phyloP scores from a whole-genome alignment of 2,888 invertebrate species.

The Spilosoma lubricipeda region DNA sequence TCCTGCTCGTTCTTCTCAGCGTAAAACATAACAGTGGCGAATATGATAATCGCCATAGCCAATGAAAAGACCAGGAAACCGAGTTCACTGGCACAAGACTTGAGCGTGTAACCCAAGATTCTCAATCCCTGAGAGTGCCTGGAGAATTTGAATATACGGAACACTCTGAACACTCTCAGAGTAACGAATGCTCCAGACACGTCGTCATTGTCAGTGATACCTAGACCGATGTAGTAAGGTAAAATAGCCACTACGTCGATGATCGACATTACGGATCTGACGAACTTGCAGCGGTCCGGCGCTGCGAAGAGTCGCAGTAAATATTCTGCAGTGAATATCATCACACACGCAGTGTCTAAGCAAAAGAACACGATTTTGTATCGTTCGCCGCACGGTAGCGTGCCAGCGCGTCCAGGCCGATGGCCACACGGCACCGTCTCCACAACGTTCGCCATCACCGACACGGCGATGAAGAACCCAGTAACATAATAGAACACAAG shows the following conservation, averaged over 20 bases:
- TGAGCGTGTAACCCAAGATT: constrained; percentile 99
- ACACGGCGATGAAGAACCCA: constrained; percentile 99
- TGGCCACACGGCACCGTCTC: constrained; percentile 98
- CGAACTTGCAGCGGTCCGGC: constrained; percentile 99
- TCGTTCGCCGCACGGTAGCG: constrained; percentile 97
- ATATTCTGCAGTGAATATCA: constrained; percentile 99
- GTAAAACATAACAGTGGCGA: constrained; percentile 99
- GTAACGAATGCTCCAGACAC: constrained; percentile 99
- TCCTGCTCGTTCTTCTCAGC: constrained; percentile 99
- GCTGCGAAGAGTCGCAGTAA: constrained; percentile 98
- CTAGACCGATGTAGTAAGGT: constrained; percentile 99
- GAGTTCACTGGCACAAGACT: constrained; percentile 99
- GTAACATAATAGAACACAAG: constrained; percentile 99
- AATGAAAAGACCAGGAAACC: constrained; percentile 99
- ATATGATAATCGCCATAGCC: constrained; percentile 99
- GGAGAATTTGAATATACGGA: constrained; percentile 99
- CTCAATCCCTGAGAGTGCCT: constrained; percentile 99
- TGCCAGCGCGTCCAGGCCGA: constrained; percentile 94
- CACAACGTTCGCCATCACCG: constrained; percentile 99
- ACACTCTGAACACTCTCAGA: constrained; percentile 99
- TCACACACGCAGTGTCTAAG: constrained; percentile 99
- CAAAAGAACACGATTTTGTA: constrained; percentile 99
- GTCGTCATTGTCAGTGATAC: constrained; percentile 99
- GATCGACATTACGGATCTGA: constrained; percentile 99
- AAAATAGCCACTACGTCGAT: constrained; percentile 99